phyloP scores from a whole-genome alignment of 2,113 vertebrate genomes.

The Apaloderma vittatum region DNA sequence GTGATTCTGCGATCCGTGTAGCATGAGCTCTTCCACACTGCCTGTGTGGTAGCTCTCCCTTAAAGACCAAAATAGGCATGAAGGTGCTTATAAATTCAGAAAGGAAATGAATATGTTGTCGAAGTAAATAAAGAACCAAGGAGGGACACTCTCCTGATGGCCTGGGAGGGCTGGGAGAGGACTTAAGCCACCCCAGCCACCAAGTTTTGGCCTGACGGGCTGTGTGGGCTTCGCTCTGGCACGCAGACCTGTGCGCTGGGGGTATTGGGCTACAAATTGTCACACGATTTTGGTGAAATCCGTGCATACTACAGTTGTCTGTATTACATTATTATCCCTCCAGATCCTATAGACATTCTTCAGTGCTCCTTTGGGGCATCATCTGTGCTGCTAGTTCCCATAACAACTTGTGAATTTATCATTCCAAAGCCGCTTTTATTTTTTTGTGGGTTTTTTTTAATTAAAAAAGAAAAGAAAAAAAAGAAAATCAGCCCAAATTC shows the following conservation, averaged over 20 bases:
- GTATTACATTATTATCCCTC: not conserved
- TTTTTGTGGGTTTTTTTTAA: not conserved
- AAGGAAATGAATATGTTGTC: not conserved
- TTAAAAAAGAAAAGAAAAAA: not conserved
- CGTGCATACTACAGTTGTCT: not conserved
- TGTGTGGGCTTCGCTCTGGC: not conserved
- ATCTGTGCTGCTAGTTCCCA: constrained; percentile 65
- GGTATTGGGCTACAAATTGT: not conserved
- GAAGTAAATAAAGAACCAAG: not conserved
- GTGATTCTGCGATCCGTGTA: too few relatives aligned
- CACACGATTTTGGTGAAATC: not conserved
- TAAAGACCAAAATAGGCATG: not conserved
- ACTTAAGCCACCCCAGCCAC: not conserved
- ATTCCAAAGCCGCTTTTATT: not conserved
- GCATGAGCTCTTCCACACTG: accelerated
- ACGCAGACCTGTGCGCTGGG: accelerated
- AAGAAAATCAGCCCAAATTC: constrained; percentile 25
- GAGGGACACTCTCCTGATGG: not conserved
- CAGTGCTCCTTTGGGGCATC: constrained; percentile 47
- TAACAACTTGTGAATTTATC: constrained; percentile 68
- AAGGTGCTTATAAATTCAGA: not conserved
- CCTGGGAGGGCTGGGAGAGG: not conserved
- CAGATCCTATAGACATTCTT: not conserved
- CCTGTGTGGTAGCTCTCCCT: not conserved
- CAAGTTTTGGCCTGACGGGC: not conserved